phyloP scores from a whole-genome alignment of 2,797 vertebrate species.

The Scarus forsteni region DNA sequence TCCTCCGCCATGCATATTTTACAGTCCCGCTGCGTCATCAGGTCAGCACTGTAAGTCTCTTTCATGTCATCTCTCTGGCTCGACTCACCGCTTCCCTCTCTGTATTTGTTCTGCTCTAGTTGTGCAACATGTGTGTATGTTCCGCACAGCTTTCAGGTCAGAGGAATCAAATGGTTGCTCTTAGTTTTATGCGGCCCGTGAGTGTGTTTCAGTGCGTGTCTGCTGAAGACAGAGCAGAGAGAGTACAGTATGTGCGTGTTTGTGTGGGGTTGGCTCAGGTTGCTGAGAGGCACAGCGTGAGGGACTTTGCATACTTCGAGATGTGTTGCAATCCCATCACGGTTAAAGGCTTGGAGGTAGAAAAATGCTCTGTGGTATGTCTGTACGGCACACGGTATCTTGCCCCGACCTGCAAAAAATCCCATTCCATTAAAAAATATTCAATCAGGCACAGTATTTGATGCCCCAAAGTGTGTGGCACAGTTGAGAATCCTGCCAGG shows the following conservation, averaged over 20 bases:
- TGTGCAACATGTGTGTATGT: conserved; percentile 11
- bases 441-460: conserved; percentile 37
- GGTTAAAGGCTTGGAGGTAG: conserved; percentile 17
- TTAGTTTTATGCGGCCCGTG: background rate
- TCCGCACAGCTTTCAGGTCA: background rate
- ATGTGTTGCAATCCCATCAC: conserved; percentile 42
- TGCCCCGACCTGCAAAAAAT: conserved; percentile 48
- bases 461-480: conserved; percentile 3
- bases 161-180: conserved; percentile 2
- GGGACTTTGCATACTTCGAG: conserved; percentile 19
- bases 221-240: background rate
- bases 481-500: conserved; percentile 2
- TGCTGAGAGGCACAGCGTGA: conserved; percentile 30
- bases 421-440: conserved; percentile 36
- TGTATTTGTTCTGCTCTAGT: conserved; percentile 3
- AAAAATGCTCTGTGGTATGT: conserved; percentile 24
- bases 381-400: background rate
- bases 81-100: background rate
- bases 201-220: background rate
- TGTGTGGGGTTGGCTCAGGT: conserved; percentile 39
- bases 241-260: conserved; percentile 17
- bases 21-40: conserved; percentile 74
- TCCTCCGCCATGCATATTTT: conserved; percentile 75
- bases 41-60: conserved; percentile 62
- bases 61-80: conserved; percentile 20